A percentile compares a stretch with the other conserved stretches of the same genome.
Evolutionary conservation across 2,888 invertebrate genomes (phyloP).

Genomic region (Leptodirus hochenwartii): DNA sequence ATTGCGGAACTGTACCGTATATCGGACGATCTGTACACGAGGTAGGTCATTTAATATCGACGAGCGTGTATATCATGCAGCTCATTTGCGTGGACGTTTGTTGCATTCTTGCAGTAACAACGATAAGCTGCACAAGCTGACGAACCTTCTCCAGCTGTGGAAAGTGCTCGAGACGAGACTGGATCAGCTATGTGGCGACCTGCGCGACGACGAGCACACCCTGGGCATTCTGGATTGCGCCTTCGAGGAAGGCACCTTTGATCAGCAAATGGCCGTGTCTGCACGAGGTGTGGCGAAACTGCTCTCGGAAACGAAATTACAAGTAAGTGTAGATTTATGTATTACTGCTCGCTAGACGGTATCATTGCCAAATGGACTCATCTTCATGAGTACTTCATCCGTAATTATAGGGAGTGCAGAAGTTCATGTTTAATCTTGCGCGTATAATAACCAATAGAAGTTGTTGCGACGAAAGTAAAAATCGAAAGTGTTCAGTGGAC

Average conservation of each 20-base stretch:
- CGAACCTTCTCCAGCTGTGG: conserved; percentile 54
- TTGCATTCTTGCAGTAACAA: conserved; percentile 38
- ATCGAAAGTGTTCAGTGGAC: no score
- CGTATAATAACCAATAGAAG: no score
- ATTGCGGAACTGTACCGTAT: conserved; percentile 46
- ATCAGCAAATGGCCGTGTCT: conserved; percentile 33
- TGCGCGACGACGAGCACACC: conserved; percentile 50
- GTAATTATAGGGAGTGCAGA: no score
- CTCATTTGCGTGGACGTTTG: not conserved
- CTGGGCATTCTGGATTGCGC: conserved; percentile 32
- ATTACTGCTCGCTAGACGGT: no score
- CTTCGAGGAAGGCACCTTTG: conserved; percentile 24
- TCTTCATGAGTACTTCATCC: no score
- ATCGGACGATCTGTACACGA: conserved; percentile 51
- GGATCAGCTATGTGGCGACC: conserved; percentile 55
- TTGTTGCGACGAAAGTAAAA: no score
- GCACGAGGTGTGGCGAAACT: conserved; percentile 38
- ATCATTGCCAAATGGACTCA: no score
- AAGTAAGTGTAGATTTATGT: conserved; percentile 22
- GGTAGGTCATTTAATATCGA: conserved; percentile 30
- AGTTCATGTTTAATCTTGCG: no score
- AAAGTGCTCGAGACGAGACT: conserved; percentile 59
- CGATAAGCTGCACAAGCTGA: conserved; percentile 50
- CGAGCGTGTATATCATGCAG: not conserved
- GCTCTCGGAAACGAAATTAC: conserved; percentile 30